These are phyloP conservation scores for Saccostrea echinata DNA, from an alignment of 1,140 invertebrate species.

Conservation along the genomic window DNA sequence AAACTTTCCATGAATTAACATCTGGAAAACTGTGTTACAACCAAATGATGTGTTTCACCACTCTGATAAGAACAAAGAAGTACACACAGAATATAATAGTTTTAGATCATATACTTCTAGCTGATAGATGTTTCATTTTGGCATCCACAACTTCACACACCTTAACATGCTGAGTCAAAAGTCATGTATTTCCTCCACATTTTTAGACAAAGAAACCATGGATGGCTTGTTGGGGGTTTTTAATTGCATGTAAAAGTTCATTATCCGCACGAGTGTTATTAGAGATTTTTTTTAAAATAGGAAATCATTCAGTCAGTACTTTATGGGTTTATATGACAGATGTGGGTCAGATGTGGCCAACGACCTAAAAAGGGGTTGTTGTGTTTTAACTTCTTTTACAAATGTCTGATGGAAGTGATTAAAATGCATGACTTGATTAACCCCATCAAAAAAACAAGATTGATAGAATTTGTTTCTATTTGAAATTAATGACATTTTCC, in stretches of 20 bases:
- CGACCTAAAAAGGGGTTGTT: conserved; percentile 21
- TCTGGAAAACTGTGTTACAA: conserved; percentile 3
- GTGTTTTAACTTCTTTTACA: neutral
- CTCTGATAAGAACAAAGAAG: conserved; percentile 16
- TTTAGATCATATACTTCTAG: neutral
- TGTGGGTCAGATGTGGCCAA: conserved; percentile 26
- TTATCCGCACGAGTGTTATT: conserved; percentile 15
- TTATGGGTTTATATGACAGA: conserved; percentile 4
- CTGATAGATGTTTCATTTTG: neutral
- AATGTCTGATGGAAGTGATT: neutral
- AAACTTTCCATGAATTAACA: conserved; percentile 24
- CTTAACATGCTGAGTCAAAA: neutral
- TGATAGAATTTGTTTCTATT: no score
- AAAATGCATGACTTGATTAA: neutral
- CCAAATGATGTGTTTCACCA: neutral
- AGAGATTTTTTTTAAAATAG: neutral
- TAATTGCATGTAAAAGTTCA: neutral
- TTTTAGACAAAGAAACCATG: neutral
- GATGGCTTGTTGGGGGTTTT: neutral
- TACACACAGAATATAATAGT: conserved; percentile 11
- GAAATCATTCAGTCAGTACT: neutral
- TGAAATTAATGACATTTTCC: neutral
- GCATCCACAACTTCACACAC: neutral
- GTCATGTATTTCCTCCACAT: neutral
- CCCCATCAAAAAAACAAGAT: neutral